Evolutionary conservation across 2,797 vertebrate genomes (phyloP), one percentile per base, ranked within the genome.

Genomic region (Somateria mollissima): DNA sequence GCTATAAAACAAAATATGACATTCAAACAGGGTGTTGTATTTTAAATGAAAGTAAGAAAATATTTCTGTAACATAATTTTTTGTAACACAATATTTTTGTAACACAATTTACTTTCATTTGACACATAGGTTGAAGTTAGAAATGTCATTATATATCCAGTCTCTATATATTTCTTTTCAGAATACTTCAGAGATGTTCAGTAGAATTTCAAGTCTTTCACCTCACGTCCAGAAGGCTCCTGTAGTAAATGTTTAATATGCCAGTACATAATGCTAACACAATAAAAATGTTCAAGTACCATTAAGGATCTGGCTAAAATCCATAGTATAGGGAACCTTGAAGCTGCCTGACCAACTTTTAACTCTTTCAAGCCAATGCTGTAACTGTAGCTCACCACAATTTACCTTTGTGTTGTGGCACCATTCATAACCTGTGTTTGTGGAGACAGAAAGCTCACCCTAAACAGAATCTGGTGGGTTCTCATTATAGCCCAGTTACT

Each of bases 241-340:
- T 36, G 18, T 60, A 78, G 34, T 88, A 75, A 93, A 86, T 81
- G 45, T 88, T 96, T 93, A 92, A 84, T 92, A 70, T 73, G 47
- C 22, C 72, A 47, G 24, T 53, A 32, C n/a, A 34, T 69, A 72
- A 78, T 17, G 25, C 30, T 82, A 20, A 32, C 60, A 43, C 14
- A 73, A 62, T 60, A 89, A 90, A 90, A 93, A 90, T 53, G 20
- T 62, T 67, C 11, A 85, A 94, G 17, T 82, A 11, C 32, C 65
- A 57, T 88, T 91, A 91, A 85, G 61, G 56, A 87, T 79, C 41
- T n/a, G 2, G n/a, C 91, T 84, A 70, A 84, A 88, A 90, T 66
- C 60, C 77, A 36, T 19, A 30, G 14, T 2, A 37, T 25, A 45
- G 58, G 20, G 30, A 92, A 71, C 28, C 66, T 85, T 32, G 5